A percentile compares a stretch with the other conserved stretches of the same genome.
These are phyloP conservation scores for Amphilophus citrinellus DNA, from an alignment of 2,113 vertebrate genomes.

Conservation along the genomic window DNA sequence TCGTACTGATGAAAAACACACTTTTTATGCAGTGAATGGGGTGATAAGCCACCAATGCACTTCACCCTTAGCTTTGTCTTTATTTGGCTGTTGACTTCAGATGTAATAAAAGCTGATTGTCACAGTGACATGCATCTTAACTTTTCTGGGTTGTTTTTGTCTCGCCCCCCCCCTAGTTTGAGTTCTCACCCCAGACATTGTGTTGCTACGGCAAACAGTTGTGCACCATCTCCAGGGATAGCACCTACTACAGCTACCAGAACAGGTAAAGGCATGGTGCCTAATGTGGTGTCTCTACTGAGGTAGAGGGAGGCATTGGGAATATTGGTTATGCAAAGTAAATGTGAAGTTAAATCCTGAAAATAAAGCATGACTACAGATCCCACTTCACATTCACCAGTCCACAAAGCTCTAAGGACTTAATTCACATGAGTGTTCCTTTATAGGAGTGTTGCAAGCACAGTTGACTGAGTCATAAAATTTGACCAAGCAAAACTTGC, in stretches of 20 bases:
- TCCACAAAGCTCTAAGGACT: not conserved
- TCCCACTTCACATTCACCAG: not conserved
- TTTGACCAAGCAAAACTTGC: slow-evolving; percentile 10
- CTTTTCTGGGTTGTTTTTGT: slow-evolving; percentile 12
- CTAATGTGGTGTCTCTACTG: not conserved
- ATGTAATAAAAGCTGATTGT: not conserved
- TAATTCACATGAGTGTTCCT: not conserved
- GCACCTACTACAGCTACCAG: slow-evolving; percentile 99
- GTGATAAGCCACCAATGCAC: not conserved
- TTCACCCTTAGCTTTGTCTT: not conserved
- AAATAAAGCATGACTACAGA: not conserved
- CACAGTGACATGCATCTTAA: not conserved
- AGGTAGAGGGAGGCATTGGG: not conserved
- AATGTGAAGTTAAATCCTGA: not conserved
- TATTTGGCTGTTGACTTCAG: not conserved
- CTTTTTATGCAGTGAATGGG: not conserved
- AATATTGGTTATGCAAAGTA: not conserved
- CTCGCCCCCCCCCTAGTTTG: slow-evolving; percentile 83
- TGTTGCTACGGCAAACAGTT: slow-evolving; percentile 99
- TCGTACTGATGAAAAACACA: not conserved
- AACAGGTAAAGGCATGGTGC: slow-evolving; percentile 86
- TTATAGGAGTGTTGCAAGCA: not conserved
- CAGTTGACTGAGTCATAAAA: slow-evolving; percentile 5
- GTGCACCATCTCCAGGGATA: slow-evolving; percentile 97
- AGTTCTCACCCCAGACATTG: slow-evolving; percentile 98